Base-by-base conservation (phyloP, 2,888 invertebrate genomes). In the Anthrax anthrax region DNA sequence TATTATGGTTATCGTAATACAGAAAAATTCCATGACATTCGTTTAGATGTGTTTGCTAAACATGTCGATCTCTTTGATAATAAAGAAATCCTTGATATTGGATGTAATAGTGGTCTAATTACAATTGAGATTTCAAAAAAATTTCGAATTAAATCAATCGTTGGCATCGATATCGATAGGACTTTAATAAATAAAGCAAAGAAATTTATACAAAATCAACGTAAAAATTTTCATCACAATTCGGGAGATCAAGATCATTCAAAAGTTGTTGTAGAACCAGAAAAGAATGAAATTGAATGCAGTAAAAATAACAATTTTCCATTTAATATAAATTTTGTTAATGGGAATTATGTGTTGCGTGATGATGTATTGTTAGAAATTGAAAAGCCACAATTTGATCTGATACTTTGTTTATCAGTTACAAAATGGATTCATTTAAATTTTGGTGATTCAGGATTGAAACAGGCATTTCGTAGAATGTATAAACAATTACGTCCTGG, bases 361-460 rank as follows among this genome's bases (percentile, higher is more conserved):
- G 77, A 77, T 55, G 88, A 90, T 58, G 73, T 77, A 9, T 64
- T 84, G 43, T 64, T 91, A 14, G 77, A 78, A 44, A 70, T 77
- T 40, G 84, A 87, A 60, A 76, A 76, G 51, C 77, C 81, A 9
- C 84, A 87, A 58, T 91, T 81, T 62, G 88, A 92, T 65, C 73
- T 80, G 4, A 86, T 92, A 51, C 67, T 91, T 18, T 89, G 89
- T 57, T 70, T 92, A 39, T 87, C 86, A 47, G 76, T 90, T 18
- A 89, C 90, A 4, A 92, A 92, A 64, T 92, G 91, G 91, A 77
- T 92, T 55, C 91, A 92, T 59, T 72, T 89, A 23, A 91, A 92
- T 67, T 87, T 81, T 72, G 88, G 90, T 13, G 92, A 92, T 64
- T 73, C 71, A 4, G 91, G 90, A 3, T 65, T 92, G 39, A 87